phyloP scores from a whole-genome alignment of 2,113 vertebrate species.

The Heterotis niloticus region DNA sequence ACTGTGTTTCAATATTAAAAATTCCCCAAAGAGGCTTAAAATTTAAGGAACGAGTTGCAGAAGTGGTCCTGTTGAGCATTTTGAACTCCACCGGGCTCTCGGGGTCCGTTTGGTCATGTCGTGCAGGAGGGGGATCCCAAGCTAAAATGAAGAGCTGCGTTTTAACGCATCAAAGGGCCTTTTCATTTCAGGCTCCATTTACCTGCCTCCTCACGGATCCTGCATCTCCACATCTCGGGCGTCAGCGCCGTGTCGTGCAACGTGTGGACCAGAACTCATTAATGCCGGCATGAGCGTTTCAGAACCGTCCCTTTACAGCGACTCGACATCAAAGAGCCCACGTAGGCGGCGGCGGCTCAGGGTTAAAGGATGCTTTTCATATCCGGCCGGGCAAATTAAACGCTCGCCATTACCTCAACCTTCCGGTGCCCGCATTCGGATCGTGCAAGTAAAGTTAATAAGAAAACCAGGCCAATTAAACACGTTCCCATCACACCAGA shows the following conservation, averaged over 20 bases:
- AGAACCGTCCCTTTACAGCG: neutral
- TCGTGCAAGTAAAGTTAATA: neutral
- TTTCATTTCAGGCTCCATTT: constrained; percentile 20
- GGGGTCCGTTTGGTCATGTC: neutral
- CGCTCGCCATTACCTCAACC: too few species aligned
- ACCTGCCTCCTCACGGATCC: neutral
- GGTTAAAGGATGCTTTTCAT: neutral
- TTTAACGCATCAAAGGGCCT: constrained; percentile 18
- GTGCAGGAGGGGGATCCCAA: neutral
- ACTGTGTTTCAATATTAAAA: neutral
- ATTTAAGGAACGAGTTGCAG: neutral
- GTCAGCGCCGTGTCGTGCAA: too few species aligned
- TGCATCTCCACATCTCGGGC: neutral
- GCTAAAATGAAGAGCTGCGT: neutral
- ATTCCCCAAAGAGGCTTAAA: neutral
- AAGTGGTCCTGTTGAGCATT: neutral
- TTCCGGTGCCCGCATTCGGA: neutral
- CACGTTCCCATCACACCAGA: neutral
- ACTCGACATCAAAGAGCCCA: neutral
- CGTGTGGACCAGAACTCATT: neutral
- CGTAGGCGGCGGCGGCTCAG: neutral
- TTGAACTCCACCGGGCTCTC: neutral
- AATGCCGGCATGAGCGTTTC: neutral
- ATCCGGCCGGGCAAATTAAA: neutral
- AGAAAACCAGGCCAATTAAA: neutral